phyloP scores from a whole-genome alignment of 1,140 invertebrate genomes.

The Calliphora vicina region DNA sequence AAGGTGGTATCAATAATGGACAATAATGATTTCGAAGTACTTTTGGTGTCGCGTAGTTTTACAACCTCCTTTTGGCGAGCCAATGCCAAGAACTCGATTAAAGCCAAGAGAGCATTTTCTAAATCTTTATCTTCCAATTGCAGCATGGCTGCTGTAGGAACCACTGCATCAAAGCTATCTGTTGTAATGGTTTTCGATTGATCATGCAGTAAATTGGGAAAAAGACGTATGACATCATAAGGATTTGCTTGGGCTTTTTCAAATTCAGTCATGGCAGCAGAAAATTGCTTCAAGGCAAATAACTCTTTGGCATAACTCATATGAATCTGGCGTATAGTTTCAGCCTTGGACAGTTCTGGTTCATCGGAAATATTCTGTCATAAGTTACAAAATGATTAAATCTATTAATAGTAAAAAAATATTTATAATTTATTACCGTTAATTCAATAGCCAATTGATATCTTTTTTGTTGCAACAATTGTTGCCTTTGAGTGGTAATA shows the following conservation, averaged over 20 bases:
- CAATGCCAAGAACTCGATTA: conserved; percentile 89
- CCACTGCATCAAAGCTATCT: conserved; percentile 65
- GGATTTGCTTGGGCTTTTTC: conserved; percentile 89
- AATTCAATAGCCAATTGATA: conserved; percentile 93
- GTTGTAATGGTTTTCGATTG: conserved; percentile 61
- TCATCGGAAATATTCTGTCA: conserved; percentile 88
- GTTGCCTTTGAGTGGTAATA: conserved; percentile 80
- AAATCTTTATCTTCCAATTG: conserved; percentile 84
- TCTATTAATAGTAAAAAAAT: too few relatives aligned
- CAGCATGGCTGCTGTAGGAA: conserved; percentile 64
- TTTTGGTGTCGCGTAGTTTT: conserved; percentile 53
- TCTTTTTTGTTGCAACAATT: conserved; percentile 85
- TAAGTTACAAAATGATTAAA: too few relatives aligned
- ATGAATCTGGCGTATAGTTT: conserved; percentile 86
- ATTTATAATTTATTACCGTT: too few relatives aligned
- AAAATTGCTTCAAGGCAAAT: conserved; percentile 87
- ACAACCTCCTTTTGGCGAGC: conserved; percentile 69
- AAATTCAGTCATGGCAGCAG: conserved; percentile 91
- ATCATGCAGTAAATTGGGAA: conserved; percentile 83
- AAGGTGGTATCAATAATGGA: conserved; percentile 97
- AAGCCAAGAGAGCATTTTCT: conserved; percentile 85
- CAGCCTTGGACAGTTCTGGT: conserved; percentile 79
- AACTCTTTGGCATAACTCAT: conserved; percentile 89
- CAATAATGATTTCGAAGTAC: conserved; percentile 70
- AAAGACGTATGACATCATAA: conserved; percentile 92